Percentiles rank a stretch among this genome's conserved stretches.
Evolutionary conservation across 1,140 invertebrate species (phyloP).

Genomic region (Pseudomyrmex flavicornis): DNA sequence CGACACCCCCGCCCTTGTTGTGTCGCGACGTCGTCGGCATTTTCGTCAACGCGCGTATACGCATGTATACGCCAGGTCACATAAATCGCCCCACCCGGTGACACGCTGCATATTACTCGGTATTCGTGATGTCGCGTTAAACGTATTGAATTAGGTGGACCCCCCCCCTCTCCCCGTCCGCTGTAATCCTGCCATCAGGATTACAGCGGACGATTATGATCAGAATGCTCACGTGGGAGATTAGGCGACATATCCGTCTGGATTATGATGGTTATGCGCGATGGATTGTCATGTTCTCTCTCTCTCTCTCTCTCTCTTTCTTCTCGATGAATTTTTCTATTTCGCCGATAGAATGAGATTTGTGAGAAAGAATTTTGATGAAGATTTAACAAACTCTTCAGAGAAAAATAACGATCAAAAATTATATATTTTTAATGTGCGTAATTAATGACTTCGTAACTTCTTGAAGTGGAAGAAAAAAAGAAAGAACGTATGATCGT

Average conservation of each 20-base stretch:
- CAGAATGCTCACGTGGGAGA: slow-evolving; percentile 2
- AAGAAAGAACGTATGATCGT: not conserved
- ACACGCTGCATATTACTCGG: slow-evolving; percentile 68
- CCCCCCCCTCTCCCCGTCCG: slow-evolving; percentile 10
- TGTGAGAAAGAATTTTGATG: not conserved
- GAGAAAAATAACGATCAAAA: not conserved
- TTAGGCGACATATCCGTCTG: not conserved
- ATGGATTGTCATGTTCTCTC: not conserved
- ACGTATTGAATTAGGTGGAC: slow-evolving; percentile 60
- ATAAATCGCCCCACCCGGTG: slow-evolving; percentile 67
- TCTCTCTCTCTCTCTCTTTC: not conserved
- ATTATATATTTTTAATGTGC: too few species aligned
- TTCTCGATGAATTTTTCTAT: slow-evolving; percentile 14
- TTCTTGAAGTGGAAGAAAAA: too few species aligned
- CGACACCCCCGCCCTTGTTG: slow-evolving; percentile 3
- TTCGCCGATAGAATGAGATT: not conserved
- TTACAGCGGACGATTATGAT: slow-evolving; percentile 41
- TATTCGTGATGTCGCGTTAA: slow-evolving; percentile 17
- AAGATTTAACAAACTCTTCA: not conserved
- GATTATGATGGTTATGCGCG: not conserved
- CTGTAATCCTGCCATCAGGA: slow-evolving; percentile 52
- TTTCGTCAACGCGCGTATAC: slow-evolving; percentile 27
- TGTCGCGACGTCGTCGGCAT: slow-evolving; percentile 60
- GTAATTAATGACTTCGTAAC: too few species aligned
- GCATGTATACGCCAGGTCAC: slow-evolving; percentile 1